Percentiles rank a stretch among this genome's conserved stretches.
phyloP scores from a whole-genome alignment of 2,113 vertebrate species.

The Panthera leo region DNA sequence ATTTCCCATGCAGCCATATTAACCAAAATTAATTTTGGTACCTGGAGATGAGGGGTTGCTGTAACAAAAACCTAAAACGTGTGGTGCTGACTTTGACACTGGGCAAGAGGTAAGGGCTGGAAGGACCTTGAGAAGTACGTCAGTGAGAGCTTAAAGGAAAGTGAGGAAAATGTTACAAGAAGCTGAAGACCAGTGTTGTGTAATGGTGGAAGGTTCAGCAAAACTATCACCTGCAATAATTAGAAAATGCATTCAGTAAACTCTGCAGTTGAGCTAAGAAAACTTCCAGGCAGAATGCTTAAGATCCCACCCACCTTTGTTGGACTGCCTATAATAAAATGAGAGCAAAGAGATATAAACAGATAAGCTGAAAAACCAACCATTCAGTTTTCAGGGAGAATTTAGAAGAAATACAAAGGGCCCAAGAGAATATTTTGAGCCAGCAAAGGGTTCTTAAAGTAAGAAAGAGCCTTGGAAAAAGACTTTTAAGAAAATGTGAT shows the following conservation, averaged over 20 bases:
- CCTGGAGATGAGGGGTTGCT: neutral
- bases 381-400: slow-evolving; percentile 8
- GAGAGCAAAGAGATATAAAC: neutral
- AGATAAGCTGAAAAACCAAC: neutral
- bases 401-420: neutral
- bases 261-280: neutral
- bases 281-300: neutral
- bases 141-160: neutral
- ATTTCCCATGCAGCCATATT: neutral
- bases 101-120: neutral
- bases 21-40: neutral
- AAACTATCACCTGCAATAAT: neutral
- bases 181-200: neutral
- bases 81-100: neutral
- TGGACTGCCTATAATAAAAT: neutral
- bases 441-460: neutral
- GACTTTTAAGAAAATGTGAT: neutral
- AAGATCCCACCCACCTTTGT: neutral
- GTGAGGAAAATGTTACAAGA: neutral
- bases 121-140: neutral
- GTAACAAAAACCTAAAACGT: neutral
- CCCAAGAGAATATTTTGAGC: neutral
- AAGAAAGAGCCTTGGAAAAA: neutral
- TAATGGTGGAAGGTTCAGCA: neutral
- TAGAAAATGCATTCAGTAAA: neutral